A percentile compares a stretch with the other conserved stretches of the same genome.
These are phyloP conservation scores for Crocallis elinguaria DNA, from an alignment of 2,888 invertebrate species.

Conservation along the genomic window DNA sequence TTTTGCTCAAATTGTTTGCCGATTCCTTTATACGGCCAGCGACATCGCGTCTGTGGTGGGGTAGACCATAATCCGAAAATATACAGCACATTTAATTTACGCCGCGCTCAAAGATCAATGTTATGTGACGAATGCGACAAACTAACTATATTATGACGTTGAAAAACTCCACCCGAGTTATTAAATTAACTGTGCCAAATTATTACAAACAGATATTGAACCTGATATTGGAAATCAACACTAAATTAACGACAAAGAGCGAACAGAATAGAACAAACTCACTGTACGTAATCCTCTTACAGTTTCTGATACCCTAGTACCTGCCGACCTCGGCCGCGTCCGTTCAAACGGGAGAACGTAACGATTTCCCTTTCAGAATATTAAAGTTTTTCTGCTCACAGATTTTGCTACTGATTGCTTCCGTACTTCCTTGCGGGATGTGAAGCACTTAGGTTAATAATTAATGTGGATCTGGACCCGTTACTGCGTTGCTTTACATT, in stretches of 20 bases:
- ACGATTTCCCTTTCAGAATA: conserved; percentile 22
- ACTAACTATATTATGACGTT: no score
- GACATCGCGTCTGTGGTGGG: no score
- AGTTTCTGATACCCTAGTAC: conserved; percentile 22
- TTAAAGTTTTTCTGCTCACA: conserved; percentile 22
- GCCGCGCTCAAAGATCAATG: no score
- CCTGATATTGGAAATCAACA: conserved; percentile 16
- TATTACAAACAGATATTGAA: background rate
- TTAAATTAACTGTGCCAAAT: background rate
- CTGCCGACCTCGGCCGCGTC: background rate
- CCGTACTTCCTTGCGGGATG: conserved; percentile 15
- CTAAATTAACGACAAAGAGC: conserved; percentile 12
- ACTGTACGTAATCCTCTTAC: conserved; percentile 27
- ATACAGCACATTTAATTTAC: no score
- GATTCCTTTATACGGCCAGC: no score
- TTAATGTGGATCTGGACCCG: background rate
- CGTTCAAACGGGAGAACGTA: conserved; percentile 6
- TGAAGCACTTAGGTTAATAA: background rate
- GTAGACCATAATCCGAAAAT: no score
- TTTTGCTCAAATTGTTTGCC: no score
- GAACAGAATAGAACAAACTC: conserved; percentile 22
- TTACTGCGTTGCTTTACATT: background rate
- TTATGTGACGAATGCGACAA: no score
- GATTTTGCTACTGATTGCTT: conserved; percentile 21
- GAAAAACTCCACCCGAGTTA: no score